phyloP scores from a whole-genome alignment of 2,113 vertebrate species.

The Actenoides lindsayi region DNA sequence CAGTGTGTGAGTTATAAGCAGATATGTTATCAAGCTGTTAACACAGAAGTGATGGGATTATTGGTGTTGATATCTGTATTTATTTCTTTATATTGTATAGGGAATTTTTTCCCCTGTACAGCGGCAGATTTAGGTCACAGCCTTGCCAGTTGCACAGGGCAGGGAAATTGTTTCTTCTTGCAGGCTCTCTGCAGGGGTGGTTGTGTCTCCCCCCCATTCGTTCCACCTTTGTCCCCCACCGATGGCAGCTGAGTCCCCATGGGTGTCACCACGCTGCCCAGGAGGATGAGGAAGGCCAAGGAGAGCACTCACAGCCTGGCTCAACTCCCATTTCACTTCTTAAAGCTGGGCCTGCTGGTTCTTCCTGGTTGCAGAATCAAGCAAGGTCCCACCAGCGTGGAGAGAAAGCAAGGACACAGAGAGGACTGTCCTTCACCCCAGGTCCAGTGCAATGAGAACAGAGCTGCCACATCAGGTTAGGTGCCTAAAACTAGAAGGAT shows the following conservation, averaged over 20 bases:
- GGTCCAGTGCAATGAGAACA: neutral
- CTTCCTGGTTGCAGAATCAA: neutral
- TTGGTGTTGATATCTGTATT: slow-evolving; percentile 43
- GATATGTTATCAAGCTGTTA: slow-evolving; percentile 49
- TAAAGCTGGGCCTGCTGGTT: neutral
- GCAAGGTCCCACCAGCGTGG: accelerated
- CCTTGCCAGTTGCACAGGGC: neutral
- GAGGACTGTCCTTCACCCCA: neutral
- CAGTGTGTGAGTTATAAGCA: slow-evolving; percentile 27
- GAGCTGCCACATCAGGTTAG: neutral
- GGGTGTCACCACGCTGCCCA: neutral
- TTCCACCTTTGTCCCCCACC: neutral
- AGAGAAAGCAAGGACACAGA: neutral
- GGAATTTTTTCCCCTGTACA: neutral
- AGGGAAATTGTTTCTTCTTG: neutral
- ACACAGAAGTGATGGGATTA: slow-evolving; percentile 43
- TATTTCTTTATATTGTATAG: neutral
- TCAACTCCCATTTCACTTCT: neutral
- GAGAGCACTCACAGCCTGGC: neutral
- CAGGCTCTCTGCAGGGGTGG: neutral
- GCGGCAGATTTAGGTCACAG: slow-evolving; percentile 1
- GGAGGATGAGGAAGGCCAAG: neutral
- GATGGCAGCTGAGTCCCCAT: neutral
- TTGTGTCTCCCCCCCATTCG: accelerated
- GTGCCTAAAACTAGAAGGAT: neutral